Conservation (phyloP, 2,888 invertebrate genomes). For the Erynnis tages region DNA sequence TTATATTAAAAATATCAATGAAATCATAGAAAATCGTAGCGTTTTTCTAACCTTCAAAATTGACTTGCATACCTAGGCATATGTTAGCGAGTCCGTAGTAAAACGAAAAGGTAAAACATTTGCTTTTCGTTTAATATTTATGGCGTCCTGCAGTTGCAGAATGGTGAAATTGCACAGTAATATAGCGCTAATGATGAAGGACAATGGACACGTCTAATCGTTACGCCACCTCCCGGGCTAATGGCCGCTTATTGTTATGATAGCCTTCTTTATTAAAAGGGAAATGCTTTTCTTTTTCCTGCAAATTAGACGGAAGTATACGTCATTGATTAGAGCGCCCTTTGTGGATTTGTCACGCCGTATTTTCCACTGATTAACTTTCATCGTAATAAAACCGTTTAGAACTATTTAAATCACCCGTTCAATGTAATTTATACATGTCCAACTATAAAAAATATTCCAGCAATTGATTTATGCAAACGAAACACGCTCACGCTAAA, state of each 20-base stretch:
- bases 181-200: slow-evolving; percentile 56
- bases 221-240: slow-evolving; percentile 29
- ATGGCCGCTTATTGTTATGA: slow-evolving; percentile 1
- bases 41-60: no score
- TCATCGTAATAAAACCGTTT: not conserved
- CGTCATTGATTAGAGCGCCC: not conserved
- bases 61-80: no score
- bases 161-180: slow-evolving; percentile 44
- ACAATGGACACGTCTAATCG: slow-evolving; percentile 50
- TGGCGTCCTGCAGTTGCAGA: slow-evolving; percentile 14
- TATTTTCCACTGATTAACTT: not conserved
- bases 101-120: slow-evolving; percentile 7
- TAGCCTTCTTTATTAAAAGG: slow-evolving; percentile 4
- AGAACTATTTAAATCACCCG: slow-evolving; percentile 14
- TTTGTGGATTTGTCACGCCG: not conserved
- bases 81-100: not conserved
- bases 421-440: slow-evolving; percentile 22
- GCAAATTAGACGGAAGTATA: not conserved
- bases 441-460: slow-evolving; percentile 23
- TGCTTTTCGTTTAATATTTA: slow-evolving; percentile 11
- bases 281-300: not conserved
- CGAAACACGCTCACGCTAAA: slow-evolving; percentile 59
- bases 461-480: slow-evolving; percentile 51
- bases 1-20: no score
- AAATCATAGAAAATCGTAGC: no score